phyloP scores from a whole-genome alignment of 1,140 invertebrate genomes.

The Nymphalis io region DNA sequence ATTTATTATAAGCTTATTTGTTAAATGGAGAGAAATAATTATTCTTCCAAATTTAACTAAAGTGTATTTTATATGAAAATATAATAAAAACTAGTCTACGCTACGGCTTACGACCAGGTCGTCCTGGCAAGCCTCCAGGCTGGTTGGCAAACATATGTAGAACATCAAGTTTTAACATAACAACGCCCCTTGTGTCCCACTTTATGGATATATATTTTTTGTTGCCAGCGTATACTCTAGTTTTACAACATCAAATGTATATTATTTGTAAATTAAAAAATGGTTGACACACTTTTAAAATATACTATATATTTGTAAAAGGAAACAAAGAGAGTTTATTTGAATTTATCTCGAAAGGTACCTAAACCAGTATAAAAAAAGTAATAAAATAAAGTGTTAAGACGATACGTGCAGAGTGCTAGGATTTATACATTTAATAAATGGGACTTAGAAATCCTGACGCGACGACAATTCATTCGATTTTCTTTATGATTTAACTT shows the following conservation, averaged over 20 bases:
- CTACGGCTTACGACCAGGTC: constrained; percentile 22
- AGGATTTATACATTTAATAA: constrained; percentile 5
- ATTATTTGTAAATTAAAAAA: background rate
- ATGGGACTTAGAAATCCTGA: background rate
- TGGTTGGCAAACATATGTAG: constrained; percentile 58
- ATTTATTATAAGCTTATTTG: background rate
- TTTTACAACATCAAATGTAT: constrained; percentile 16
- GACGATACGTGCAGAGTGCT: background rate
- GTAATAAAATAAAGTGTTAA: background rate
- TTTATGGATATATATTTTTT: constrained; percentile 37
- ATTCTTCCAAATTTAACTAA: background rate
- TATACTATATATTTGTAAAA: too few species aligned
- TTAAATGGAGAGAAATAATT: too few species aligned
- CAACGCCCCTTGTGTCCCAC: constrained; percentile 31
- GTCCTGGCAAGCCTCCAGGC: constrained; percentile 61
- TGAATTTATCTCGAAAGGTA: too few species aligned
- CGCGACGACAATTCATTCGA: background rate
- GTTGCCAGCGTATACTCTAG: constrained; percentile 24
- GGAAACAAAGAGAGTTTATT: too few species aligned
- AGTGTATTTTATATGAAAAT: background rate
- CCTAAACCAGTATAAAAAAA: background rate
- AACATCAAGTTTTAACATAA: constrained; percentile 56
- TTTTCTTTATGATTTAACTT: constrained; percentile 1
- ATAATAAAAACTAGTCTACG: constrained; percentile 7
- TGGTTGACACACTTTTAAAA: too few species aligned